Evolutionary conservation across 1,140 invertebrate genomes (phyloP).

Genomic region (Papilio helenus): DNA sequence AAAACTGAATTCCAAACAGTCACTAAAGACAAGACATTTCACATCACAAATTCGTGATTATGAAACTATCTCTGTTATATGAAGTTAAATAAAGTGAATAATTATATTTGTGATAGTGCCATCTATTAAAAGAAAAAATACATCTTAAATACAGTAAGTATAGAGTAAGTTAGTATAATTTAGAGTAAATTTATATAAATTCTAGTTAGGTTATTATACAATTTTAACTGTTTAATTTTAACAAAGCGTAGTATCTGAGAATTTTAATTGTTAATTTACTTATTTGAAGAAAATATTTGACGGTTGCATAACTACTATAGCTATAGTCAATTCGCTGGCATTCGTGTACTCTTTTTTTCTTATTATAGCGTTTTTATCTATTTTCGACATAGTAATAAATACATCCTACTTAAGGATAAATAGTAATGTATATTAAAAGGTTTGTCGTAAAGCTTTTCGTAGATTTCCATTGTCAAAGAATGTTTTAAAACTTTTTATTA

Average conservation of each 20-base stretch:
- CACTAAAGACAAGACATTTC: too few relatives aligned
- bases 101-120: neutral
- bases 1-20: too few relatives aligned
- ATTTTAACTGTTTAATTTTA: too few relatives aligned
- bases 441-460: too few relatives aligned
- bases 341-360: neutral
- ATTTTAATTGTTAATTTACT: neutral
- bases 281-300: neutral
- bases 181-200: neutral
- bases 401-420: too few relatives aligned
- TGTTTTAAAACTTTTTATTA: too few relatives aligned
- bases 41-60: constrained; percentile 23
- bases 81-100: neutral
- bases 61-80: neutral
- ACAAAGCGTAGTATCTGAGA: too few relatives aligned
- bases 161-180: neutral
- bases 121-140: constrained; percentile 5
- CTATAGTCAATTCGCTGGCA: too few relatives aligned
- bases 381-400: neutral
- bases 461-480: too few relatives aligned
- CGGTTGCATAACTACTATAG: neutral
- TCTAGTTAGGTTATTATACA: too few relatives aligned
- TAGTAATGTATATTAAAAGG: too few relatives aligned
- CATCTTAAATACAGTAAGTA: neutral
- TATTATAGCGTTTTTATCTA: neutral